Conservation (phyloP, 2,797 vertebrate genomes). For the Xerus rutilus region DNA sequence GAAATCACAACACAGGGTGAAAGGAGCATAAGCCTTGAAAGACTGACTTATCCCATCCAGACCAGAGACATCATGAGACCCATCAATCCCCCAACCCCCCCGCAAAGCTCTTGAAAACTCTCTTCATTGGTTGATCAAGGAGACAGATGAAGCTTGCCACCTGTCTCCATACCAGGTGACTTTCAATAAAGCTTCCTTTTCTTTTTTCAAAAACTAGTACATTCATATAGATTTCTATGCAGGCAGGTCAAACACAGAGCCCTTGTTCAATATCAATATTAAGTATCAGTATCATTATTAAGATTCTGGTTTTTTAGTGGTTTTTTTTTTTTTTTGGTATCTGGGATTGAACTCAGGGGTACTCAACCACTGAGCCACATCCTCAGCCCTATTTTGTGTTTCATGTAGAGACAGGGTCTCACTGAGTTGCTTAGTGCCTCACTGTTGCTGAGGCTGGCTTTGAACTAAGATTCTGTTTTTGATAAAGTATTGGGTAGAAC, state of each 20-base stretch:
- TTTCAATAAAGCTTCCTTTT: not conserved
- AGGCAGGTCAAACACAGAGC: not conserved
- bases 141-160: not conserved
- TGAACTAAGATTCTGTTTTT: not conserved
- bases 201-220: not conserved
- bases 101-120: not conserved
- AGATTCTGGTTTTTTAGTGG: not conserved
- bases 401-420: no score
- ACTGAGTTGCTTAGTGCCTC: no score
- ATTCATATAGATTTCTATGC: not conserved
- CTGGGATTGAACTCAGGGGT: no score
- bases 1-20: not conserved
- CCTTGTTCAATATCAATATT: not conserved
- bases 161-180: no score
- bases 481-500: not conserved
- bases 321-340: no score
- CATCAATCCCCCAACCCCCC: not conserved
- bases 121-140: not conserved
- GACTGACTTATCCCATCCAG: not conserved
- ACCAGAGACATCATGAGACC: not conserved
- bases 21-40: not conserved
- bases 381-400: no score
- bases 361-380: no score
- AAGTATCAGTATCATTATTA: not conserved
- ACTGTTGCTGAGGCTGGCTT: no score